Conservation (phyloP, 2,888 invertebrate species). For the Hermaeophaga mercurialis region DNA sequence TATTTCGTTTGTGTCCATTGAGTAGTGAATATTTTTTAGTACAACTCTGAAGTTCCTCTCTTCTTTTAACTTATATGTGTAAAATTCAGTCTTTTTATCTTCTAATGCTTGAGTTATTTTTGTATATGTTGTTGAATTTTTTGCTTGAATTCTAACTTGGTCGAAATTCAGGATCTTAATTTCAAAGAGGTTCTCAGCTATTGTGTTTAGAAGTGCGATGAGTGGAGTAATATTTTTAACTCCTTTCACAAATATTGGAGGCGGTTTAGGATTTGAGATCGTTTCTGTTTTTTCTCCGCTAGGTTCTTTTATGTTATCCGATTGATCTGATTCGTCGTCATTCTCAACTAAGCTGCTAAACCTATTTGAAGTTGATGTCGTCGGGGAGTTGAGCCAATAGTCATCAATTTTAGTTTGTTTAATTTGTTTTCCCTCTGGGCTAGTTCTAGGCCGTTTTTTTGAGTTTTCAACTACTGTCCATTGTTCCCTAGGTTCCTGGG, state of each 20-base stretch:
- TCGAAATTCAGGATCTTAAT: neutral
- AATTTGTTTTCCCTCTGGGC: neutral
- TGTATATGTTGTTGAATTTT: neutral
- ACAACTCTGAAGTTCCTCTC: neutral
- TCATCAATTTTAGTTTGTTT: neutral
- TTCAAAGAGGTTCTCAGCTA: neutral
- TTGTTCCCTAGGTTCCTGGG: neutral
- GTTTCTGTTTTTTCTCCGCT: neutral
- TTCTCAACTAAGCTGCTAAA: neutral
- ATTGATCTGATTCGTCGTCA: neutral
- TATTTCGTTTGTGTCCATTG: neutral
- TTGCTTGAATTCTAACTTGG: neutral
- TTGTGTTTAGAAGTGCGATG: neutral
- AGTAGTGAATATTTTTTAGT: neutral
- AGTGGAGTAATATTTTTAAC: neutral
- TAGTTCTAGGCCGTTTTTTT: neutral
- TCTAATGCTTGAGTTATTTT: neutral
- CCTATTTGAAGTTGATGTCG: neutral
- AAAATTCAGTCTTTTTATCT: neutral
- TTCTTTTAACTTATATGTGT: neutral
- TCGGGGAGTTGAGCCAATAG: neutral
- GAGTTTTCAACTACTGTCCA: neutral
- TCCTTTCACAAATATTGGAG: neutral
- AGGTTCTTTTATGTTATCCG: neutral
- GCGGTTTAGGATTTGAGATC: neutral